Base-by-base conservation (phyloP, 1,140 invertebrate species). In the Eupeodes corollae region DNA sequence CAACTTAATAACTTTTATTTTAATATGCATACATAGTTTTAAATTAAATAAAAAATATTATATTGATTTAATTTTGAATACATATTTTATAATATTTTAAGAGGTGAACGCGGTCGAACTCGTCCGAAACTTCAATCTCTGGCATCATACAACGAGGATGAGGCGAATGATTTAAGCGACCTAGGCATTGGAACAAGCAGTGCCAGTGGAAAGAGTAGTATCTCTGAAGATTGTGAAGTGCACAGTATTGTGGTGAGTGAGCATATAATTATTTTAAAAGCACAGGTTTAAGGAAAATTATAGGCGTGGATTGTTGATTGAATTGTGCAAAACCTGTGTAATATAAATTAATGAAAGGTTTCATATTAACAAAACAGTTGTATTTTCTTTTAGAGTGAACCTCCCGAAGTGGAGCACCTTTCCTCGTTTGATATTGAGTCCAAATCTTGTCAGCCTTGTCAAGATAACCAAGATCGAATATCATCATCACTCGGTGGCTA, bases 111-210 rank as follows among this genome's bases (percentile, higher is more conserved):
- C 21, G 73, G 76, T 54, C 53, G 60, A 14, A 57, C 48, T 15
- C 57, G 63, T 19, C 63, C 55, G 47, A 73, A 78, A 69, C 62
- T 73, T 52, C 70, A 72, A 58, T 82, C 77, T 49, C 63, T 83
- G 46, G 76, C 79, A 3, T 71, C 84, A 51, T 84, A 86, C 56
- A 69, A 70, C 53, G 84, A 88, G 53, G 85, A 89, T 52, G 84
- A 89, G 58, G 75, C 79, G 15, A 86, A 87, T 57, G 86, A 89
- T 68, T 73, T 89, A 38, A 86, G 82, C 53, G 86, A 88, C 67
- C 77, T 88, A 55, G 85, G 86, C 32, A 83, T 88, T 55, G 82
- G 83, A 46, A 85, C 80, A 48, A 83, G 79, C 65, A 85, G 83
- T 56, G 82, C 80, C 53, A 80, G 77, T 52, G 79, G 78, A 57